Base-by-base conservation (phyloP, 2,797 vertebrate genomes). In the Rhinophrynus dorsalis region DNA sequence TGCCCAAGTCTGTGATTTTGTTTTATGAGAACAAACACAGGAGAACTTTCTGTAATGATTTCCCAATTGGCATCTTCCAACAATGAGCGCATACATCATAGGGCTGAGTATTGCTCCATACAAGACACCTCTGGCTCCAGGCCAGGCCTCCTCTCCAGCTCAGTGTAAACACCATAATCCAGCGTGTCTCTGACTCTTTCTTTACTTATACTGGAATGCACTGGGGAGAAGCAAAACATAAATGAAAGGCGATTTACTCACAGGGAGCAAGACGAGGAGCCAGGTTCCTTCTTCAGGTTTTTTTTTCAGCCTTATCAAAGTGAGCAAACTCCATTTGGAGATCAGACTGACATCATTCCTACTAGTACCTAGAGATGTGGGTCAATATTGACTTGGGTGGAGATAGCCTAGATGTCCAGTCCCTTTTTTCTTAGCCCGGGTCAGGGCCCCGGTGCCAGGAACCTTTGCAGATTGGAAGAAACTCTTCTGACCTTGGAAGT, bases 251-350 rank as follows among this genome's bases (percentile, higher is more conserved):
- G 45, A 11, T 48, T 44, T 29, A 20, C 60, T 56, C 50, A 32
- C 30, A 35, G 37, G n/a, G 15, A 48, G 50, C 59, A 85, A 90
- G 74, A 85, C 91, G 78, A 94, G 93, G 74, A 84, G 92, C 68
- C 86, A 50, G 91, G 48, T 90, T 50, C 86, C 62, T 94, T 59
- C 30, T 59, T 58, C 11, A 15, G 38, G 12, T 48, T 29, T 47
- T 51, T 50, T 57, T 57, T 50, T 30, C 8, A 3, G 42, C 32
- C 61, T 72, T 66, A 73, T 73, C 69, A 73, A 66, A 60, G 69
- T 51, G 42, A 66, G 35, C 62, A 66, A 73, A 64, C 68, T 57
- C 60, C 44, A 50, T 58, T 69, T 61, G 47, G 67, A 69, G 67
- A 42, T 45, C 44, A 30, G 38, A 57, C 51, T 71, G 68, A 71